Base-by-base conservation (phyloP, 1,140 invertebrate genomes). In the Zaprionus tsacasi region DNA sequence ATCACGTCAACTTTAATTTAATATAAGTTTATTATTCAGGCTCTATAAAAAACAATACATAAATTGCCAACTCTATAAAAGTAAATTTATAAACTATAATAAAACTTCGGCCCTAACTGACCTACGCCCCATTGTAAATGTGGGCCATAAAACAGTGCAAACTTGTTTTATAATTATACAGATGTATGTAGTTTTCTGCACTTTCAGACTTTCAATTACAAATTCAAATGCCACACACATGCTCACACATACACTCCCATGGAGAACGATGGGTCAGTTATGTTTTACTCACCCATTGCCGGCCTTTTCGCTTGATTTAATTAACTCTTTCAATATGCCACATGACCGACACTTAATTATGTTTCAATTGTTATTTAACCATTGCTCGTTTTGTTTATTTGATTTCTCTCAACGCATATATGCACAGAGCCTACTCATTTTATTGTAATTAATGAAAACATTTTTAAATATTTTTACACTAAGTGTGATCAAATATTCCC, bases 331-430 rank as follows among this genome's bases (percentile, higher is more conserved):
- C 48, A 40, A 11, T 15, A 38, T 13, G 27, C 38, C 33, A 68
- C 78, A 78, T 86, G 78, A 33, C 59, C 27, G 61, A 17, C 56
- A 45, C 15, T 87, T 87, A 82, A 85, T 87, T 87, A 86, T 76
- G 76, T 61, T 61, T 43, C 38, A 27, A 65, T 68, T 66, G 60
- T 54, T 35, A 61, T 50, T 74, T 63, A 36, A 71, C 71, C 60
- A 81, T 70, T 64, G 35, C 11, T 60, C 55, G 15, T 55, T 70
- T 69, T 79, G 45, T 79, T 74, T 73, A 45, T 66, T 70, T 40
- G 38, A 17, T 27, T 15, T 45, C 50, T 56, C 45, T 54, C 43
- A 5, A 36, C 38, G 21, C 21, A 21, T 21, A 21, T 21, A 40
- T n/a, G 13, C 40, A 45, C 7, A 21, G 13, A 21, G 11, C 25